A percentile compares a stretch with the other conserved stretches of the same genome.
Evolutionary conservation across 2,888 invertebrate species (phyloP).

Genomic region (Geophilus truncorum): DNA sequence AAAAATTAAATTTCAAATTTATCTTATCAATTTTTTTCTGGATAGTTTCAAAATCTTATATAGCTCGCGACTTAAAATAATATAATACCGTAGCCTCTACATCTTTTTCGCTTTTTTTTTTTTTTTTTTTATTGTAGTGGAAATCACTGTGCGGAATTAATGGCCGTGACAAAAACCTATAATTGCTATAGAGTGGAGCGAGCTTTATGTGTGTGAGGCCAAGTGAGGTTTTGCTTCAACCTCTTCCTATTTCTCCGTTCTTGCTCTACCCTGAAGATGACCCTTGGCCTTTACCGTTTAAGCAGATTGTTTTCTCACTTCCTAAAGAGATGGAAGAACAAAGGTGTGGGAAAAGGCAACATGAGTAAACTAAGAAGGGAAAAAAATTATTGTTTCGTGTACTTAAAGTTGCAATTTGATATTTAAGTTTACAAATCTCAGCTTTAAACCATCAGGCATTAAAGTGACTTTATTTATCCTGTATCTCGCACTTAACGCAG

Average conservation of each 20-base stretch:
- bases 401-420: neutral
- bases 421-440: neutral
- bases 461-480: neutral
- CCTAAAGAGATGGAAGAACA: neutral
- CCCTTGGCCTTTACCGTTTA: conserved; percentile 7
- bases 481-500: neutral
- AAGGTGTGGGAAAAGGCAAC: neutral
- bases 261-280: neutral
- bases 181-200: conserved; percentile 1
- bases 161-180: conserved; percentile 23
- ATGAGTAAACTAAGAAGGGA: neutral
- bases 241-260: neutral
- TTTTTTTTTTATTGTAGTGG: neutral
- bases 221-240: conserved; percentile 20
- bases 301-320: conserved; percentile 22
- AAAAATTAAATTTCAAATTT: too few relatives aligned
- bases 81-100: too few relatives aligned
- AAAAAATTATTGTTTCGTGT: neutral
- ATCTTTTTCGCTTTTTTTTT: neutral
- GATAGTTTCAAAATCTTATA: too few relatives aligned
- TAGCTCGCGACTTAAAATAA: too few relatives aligned
- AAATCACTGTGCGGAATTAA: conserved; percentile 21
- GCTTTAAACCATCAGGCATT: neutral
- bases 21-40: too few relatives aligned
- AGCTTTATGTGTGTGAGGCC: neutral